These are phyloP conservation scores for Leptinotarsa rubiginosa DNA, from an alignment of 2,888 invertebrate species.

Conservation along the genomic window DNA sequence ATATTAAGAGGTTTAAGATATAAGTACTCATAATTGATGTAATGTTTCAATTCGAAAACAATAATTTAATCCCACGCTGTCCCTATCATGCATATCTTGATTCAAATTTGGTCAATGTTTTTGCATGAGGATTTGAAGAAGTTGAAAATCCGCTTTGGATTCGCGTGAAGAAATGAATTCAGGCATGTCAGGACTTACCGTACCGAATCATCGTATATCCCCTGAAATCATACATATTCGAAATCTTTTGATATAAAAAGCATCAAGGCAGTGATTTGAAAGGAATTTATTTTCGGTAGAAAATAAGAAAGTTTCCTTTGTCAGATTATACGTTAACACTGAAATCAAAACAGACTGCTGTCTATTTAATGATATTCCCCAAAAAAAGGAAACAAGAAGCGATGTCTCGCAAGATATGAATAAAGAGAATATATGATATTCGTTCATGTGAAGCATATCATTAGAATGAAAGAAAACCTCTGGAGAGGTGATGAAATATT, in stretches of 20 bases:
- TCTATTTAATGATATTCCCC: conserved; percentile 14
- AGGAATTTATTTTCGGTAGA: conserved; percentile 8
- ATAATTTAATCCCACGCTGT: too few relatives aligned
- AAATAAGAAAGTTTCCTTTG: conserved; percentile 11
- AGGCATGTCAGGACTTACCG: conserved; percentile 15
- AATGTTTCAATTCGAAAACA: too few relatives aligned
- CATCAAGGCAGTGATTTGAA: conserved; percentile 15
- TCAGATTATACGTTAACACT: background rate
- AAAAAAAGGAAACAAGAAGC: conserved; percentile 4
- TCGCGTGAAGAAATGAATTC: conserved; percentile 15
- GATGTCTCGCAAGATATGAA: conserved; percentile 14
- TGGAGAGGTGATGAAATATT: conserved; percentile 11
- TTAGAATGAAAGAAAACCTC: conserved; percentile 6
- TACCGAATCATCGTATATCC: conserved; percentile 14
- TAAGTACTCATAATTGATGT: too few relatives aligned
- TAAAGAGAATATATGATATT: conserved; percentile 17
- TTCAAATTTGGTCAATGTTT: conserved; percentile 10
- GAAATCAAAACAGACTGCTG: conserved; percentile 17
- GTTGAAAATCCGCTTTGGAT: background rate
- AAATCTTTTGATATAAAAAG: conserved; percentile 22
- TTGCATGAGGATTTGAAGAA: background rate
- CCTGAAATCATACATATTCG: conserved; percentile 24
- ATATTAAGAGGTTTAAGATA: too few relatives aligned
- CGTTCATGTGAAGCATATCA: conserved; percentile 14
- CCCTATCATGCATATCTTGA: background rate